Conservation (phyloP, 2,888 invertebrate genomes). For the Onthophagus sagittarius region DNA sequence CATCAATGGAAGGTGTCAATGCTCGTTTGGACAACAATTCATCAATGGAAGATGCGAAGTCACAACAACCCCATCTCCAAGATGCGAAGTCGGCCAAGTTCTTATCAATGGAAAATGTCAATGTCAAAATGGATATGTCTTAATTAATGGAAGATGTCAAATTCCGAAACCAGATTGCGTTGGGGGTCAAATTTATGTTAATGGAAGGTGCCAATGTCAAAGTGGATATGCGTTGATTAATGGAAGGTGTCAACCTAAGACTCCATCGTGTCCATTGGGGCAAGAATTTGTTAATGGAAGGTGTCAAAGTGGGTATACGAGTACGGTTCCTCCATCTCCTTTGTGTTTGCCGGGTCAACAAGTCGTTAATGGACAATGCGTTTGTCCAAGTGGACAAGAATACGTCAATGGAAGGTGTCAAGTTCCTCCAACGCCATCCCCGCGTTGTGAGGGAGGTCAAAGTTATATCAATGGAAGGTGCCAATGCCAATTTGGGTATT, state of each 20-base stretch:
- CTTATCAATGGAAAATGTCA: constrained; percentile 14
- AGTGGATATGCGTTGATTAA: neutral
- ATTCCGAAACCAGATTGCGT: constrained; percentile 1
- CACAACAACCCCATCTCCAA: constrained; percentile 6
- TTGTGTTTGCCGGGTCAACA: too few species aligned
- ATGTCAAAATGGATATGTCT: neutral
- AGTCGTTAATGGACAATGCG: constrained; percentile 13
- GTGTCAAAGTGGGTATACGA: constrained; percentile 23
- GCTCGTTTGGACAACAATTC: neutral
- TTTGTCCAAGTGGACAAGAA: neutral
- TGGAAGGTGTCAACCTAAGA: constrained; percentile 25
- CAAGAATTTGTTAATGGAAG: too few species aligned
- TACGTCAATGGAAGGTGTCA: constrained; percentile 9
- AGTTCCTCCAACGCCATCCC: neutral
- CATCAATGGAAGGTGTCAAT: constrained; percentile 21
- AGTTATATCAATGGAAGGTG: constrained; percentile 16
- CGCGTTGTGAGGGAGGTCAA: constrained; percentile 2
- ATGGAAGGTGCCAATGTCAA: constrained; percentile 12
- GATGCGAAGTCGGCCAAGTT: constrained; percentile 3
- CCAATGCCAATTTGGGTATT: neutral
- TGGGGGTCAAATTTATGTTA: constrained; percentile 4
- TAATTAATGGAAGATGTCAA: constrained; percentile 13
- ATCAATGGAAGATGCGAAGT: constrained; percentile 19
- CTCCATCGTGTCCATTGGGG: too few species aligned
- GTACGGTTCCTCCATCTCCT: neutral